Percentiles rank a stretch among this genome's conserved stretches.
Conservation (phyloP, 2,888 invertebrate species). For the Drosophila anomelani region DNA sequence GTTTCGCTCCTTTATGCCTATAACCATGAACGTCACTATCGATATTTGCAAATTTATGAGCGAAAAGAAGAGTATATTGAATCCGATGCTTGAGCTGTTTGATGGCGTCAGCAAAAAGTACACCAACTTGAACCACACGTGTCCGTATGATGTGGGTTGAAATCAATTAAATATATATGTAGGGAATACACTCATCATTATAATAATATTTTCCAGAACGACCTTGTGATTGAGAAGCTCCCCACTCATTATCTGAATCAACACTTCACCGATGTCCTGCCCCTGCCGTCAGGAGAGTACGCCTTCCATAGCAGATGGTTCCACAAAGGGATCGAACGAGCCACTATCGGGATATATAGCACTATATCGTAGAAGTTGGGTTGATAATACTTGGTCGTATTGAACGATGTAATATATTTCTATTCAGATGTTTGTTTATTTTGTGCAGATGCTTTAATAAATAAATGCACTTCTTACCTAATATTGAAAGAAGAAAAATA, state of each 20-base stretch:
- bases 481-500: too few species aligned
- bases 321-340: background rate
- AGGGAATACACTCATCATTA: background rate
- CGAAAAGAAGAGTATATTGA: background rate
- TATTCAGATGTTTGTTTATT: background rate
- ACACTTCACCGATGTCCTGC: slow-evolving; percentile 17
- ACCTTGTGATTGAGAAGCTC: slow-evolving; percentile 13
- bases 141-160: slow-evolving; percentile 26
- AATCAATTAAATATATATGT: background rate
- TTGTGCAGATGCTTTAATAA: background rate
- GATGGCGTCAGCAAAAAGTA: background rate
- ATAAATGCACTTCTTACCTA: background rate
- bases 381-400: background rate
- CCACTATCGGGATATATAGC: slow-evolving; percentile 19
- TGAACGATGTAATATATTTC: background rate
- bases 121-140: slow-evolving; percentile 24
- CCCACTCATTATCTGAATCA: background rate
- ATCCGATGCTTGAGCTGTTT: slow-evolving; percentile 10
- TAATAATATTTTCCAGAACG: slow-evolving; percentile 13
- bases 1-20: slow-evolving; percentile 13
- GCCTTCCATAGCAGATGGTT: slow-evolving; percentile 23
- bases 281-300: slow-evolving; percentile 24
- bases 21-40: slow-evolving; percentile 17
- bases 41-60: slow-evolving; percentile 20
- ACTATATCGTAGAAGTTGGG: slow-evolving; percentile 8